Evolutionary conservation across 2,888 invertebrate genomes (phyloP), one percentile per base, ranked within the genome.

Genomic region (Ennomos erosarius): DNA sequence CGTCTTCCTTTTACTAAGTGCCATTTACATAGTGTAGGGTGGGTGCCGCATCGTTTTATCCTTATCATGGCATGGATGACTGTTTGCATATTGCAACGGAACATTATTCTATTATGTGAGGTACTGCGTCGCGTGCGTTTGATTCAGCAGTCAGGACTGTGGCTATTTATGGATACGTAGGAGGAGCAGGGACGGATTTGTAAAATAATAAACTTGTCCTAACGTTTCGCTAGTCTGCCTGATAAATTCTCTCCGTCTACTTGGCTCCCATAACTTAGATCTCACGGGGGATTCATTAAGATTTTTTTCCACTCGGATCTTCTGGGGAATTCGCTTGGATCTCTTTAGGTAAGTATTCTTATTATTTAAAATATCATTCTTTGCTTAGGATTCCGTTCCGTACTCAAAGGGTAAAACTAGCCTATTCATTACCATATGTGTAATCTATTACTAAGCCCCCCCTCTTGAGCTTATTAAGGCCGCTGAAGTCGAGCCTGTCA

Each of bases 1-100:
- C 83, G 75, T 78, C 89, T 88, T 91, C 90, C 90, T 88, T 84
- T 86, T 75, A 74, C 79, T 84, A 88, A 87, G 88, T 85, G 85
- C 75, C 76, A 76, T 81, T 84, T 82, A 81, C 85, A 85, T 86
- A 84, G 81, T 75, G 71, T 78, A 79, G 85, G 87, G 88, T 89
- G 90, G 88, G 90, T 86, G 88, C 85, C 47, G 44, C 53, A 65
- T 69, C 65, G 73, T 76, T 74, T 75, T 74, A 74, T 74, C 47
- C 55, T 47, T 55, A 60, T 60, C 59, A 73, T 74, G 75, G 67
- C 74, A 65, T 75, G 75, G 75, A 76, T 73, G 71, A 71, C 70
- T 75, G 70, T 68, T 71, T 74, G 68, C 65, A 67, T 68, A 68
- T 60, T 70, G 73, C 74, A 72, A 68, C 69, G 72, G 71, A 67